A percentile compares a stretch with the other conserved stretches of the same genome.
Conservation (phyloP, 2,113 vertebrate genomes). For the Eublepharis macularius region DNA sequence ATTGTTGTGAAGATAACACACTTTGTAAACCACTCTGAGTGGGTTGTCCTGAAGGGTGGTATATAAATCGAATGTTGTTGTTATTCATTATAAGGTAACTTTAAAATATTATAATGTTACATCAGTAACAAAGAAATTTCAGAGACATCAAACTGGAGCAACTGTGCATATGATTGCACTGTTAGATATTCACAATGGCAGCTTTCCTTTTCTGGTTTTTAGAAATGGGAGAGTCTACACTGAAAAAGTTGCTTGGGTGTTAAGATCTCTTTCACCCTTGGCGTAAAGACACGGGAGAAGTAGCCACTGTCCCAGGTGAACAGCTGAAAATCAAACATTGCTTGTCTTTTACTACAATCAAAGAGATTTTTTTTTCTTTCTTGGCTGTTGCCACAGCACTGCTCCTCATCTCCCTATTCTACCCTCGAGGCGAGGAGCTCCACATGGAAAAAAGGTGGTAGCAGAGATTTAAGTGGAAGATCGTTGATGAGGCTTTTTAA, state of each 20-base stretch:
- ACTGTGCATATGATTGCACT: no score
- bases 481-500: neutral
- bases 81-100: no score
- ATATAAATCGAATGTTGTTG: no score
- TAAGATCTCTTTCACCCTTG: neutral
- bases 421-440: neutral
- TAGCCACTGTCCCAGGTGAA: neutral
- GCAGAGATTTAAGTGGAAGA: neutral
- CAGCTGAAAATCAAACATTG: neutral
- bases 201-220: neutral
- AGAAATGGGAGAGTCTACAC: neutral
- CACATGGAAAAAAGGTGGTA: neutral
- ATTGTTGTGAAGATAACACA: no score
- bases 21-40: no score
- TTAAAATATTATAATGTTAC: no score
- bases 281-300: neutral
- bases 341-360: neutral
- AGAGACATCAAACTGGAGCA: no score
- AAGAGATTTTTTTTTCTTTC: neutral
- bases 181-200: no score
- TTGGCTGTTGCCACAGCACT: neutral
- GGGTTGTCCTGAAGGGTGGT: no score
- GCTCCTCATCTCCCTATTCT: neutral
- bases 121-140: no score
- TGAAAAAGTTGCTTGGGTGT: neutral